A percentile compares a stretch with the other conserved stretches of the same genome.
Evolutionary conservation across 2,113 vertebrate species (phyloP).

Genomic region (Gnathonemus longibarbis): DNA sequence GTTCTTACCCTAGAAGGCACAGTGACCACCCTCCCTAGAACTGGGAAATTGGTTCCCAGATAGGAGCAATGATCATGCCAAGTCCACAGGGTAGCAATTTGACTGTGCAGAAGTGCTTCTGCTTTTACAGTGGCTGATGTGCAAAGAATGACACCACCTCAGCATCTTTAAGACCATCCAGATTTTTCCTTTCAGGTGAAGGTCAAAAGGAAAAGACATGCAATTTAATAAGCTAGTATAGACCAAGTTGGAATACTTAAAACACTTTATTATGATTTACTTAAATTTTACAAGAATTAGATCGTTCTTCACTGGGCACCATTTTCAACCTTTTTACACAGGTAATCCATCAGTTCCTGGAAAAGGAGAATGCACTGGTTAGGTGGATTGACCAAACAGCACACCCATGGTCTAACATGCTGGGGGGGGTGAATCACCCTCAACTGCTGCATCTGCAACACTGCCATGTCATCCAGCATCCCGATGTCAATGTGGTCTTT

Average conservation of each 20-base stretch:
- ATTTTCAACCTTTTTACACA: conserved; percentile 21
- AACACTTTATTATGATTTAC: background rate
- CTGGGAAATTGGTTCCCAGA: background rate
- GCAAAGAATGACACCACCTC: background rate
- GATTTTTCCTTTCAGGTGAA: background rate
- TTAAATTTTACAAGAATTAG: background rate
- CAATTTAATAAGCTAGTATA: background rate
- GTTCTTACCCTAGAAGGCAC: background rate
- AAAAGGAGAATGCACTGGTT: background rate
- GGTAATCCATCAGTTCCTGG: conserved; percentile 22
- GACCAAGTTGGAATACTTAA: background rate
- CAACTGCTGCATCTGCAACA: conserved; percentile 55
- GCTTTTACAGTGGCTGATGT: background rate
- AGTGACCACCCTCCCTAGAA: background rate
- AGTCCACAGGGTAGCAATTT: too few species aligned
- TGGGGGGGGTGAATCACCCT: conserved; percentile 41
- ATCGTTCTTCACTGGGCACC: background rate
- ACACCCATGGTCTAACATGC: too few species aligned
- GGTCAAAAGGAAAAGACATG: background rate
- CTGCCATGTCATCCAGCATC: conserved; percentile 49
- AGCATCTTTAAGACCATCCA: background rate
- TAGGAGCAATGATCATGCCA: background rate
- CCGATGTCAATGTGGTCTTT: conserved; percentile 49
- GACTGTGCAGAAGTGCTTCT: too few species aligned
- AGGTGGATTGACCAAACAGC: background rate